Evolutionary conservation across 2,113 vertebrate species (phyloP), one percentile per base, ranked within the genome.

Genomic region (Ageneiosus marmoratus): DNA sequence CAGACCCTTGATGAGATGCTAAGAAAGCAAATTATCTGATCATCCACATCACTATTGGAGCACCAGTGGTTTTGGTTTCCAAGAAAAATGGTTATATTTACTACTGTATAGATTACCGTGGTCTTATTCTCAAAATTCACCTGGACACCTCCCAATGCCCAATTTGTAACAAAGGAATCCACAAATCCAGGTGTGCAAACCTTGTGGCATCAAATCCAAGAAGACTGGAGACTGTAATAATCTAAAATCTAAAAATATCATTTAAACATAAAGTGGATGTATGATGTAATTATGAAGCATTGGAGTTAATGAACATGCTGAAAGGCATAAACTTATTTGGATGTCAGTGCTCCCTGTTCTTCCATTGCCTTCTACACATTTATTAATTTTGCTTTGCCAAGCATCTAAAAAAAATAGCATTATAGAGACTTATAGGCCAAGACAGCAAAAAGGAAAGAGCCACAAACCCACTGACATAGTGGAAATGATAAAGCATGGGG

Each of bases 181-280:
- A n/a, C n/a, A n/a, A n/a, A n/a, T n/a, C n/a, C n/a, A n/a, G n/a
- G n/a, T n/a, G n/a, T n/a, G n/a, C n/a, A n/a, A n/a, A n/a, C n/a
- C n/a, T n/a, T n/a, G n/a, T n/a, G n/a, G n/a, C n/a, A n/a, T n/a
- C n/a, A n/a, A n/a, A n/a, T n/a, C n/a, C n/a, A n/a, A n/a, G n/a
- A n/a, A n/a, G n/a, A n/a, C n/a, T n/a, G n/a, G n/a, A n/a, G n/a
- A n/a, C n/a, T n/a, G n/a, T n/a, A n/a, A n/a, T n/a, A n/a, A n/a
- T n/a, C n/a, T n/a, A n/a, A n/a, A n/a, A n/a, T n/a, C n/a, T n/a
- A 72, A 72, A 37, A 46, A 46, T 1, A 22, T 24, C 0, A 27
- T 72, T 72, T 72, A 72, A 46, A 72, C 22, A 48, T 72, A 48
- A 72, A 72, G 41, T 29, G 24, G 34, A 24, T 69, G 20, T 69